These are phyloP conservation scores for Siphamia tubifer DNA, from an alignment of 2,113 vertebrate species.

Conservation along the genomic window DNA sequence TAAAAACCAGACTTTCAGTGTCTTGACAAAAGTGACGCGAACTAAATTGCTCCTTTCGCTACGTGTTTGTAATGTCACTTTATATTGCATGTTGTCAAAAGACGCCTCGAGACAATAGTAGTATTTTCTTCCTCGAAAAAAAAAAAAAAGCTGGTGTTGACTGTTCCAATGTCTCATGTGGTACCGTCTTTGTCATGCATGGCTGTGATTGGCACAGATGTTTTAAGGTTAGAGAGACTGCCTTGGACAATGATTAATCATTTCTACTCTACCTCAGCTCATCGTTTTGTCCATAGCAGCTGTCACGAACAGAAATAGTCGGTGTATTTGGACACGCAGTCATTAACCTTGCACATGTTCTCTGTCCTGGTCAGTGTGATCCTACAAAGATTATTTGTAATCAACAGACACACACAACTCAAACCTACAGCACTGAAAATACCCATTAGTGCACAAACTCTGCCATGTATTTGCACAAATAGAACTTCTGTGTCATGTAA, in stretches of 20 bases:
- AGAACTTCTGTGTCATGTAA: too few relatives aligned
- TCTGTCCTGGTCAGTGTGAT: background rate
- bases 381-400: too few relatives aligned
- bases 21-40: background rate
- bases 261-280: conserved; percentile 33
- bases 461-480: too few relatives aligned
- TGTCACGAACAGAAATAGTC: background rate
- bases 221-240: conserved; percentile 27
- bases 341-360: conserved; percentile 14
- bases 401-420: too few relatives aligned
- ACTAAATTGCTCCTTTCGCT: background rate
- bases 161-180: background rate
- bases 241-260: conserved; percentile 36
- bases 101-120: background rate
- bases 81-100: background rate
- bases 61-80: background rate
- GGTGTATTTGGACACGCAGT: background rate
- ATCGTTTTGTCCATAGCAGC: conserved; percentile 22
- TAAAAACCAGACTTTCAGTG: background rate
- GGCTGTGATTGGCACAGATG: conserved; percentile 15
- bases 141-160: too few relatives aligned
- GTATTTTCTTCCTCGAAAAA: background rate
- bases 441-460: too few relatives aligned
- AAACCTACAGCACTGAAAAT: too few relatives aligned
- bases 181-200: conserved; percentile 1